Evolutionary conservation across 2,113 vertebrate species (phyloP), one percentile per base, ranked within the genome.

Genomic region (Blennius ocellaris): DNA sequence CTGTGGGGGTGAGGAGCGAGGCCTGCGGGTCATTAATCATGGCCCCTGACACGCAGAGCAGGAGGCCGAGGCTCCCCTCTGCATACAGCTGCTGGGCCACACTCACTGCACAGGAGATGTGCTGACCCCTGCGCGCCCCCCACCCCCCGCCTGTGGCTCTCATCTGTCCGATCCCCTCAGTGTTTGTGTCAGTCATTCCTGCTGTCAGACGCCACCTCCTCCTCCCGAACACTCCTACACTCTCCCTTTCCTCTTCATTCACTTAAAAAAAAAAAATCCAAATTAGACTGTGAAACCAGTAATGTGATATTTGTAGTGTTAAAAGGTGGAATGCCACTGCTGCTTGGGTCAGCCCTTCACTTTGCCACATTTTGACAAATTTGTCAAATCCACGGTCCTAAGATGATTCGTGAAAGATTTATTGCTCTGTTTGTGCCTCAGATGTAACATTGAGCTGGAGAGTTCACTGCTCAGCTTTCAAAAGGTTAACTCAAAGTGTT

Each of bases 71-170:
- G 87, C 88, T 82, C 89, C 90, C 86, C 65, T 84, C 75, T 84
- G 86, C 89, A 89, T 88, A 89, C 92, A 93, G 92, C 92, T 92
- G 89, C 89, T 75, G 86, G 89, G 87, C 87, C 87, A 90, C 89
- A 89, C 88, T 91, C 82, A 85, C 15, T 66, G 89, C 91, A 86
- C 80, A 84, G 85, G 78, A 83, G 72, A 87, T 67, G 87, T 73
- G 76, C 78, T 88, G 84, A 85, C 88, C 88, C 87, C 54, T 30
- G 10, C 49, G 54, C 65, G 51, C 62, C 63, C 64, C 45, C 14
- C 75, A 68, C 79, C 74, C 66, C 44, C 45, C 7, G 64, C 78
- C 84, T 64, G 65, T 82, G 82, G 80, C 79, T 76, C 86, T 87
- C 73, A 84, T 88, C 84, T 88, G 86, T 86, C 86, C 81, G 17